Evolutionary conservation across 2,888 invertebrate genomes (phyloP).

Genomic region (Nymphalis c-album): DNA sequence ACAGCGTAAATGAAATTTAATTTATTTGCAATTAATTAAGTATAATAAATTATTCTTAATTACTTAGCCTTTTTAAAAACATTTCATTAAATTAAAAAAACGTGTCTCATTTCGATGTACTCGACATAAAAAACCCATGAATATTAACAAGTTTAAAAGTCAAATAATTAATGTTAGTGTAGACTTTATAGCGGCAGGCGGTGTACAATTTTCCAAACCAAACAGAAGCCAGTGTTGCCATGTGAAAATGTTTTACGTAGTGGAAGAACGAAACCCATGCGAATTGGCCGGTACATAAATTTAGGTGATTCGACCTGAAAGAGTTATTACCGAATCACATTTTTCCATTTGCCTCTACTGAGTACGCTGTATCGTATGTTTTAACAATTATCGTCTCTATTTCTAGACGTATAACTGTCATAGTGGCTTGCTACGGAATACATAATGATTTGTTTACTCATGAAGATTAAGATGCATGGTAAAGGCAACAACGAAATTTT

Average conservation of each 20-base stretch:
- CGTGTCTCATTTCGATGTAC: too few species aligned
- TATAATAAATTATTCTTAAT: background rate
- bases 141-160: background rate
- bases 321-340: conserved; percentile 66
- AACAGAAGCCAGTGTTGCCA: conserved; percentile 40
- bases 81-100: too few species aligned
- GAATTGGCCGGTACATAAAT: conserved; percentile 63
- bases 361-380: conserved; percentile 14
- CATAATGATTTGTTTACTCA: background rate
- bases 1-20: background rate
- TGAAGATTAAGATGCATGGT: background rate
- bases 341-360: conserved; percentile 48
- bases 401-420: background rate
- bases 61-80: too few species aligned
- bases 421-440: background rate
- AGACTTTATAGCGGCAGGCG: background rate
- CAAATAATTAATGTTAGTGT: background rate
- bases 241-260: conserved; percentile 74
- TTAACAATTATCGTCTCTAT: conserved; percentile 15
- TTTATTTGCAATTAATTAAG: background rate
- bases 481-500: background rate
- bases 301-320: conserved; percentile 54
- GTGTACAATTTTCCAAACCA: conserved; percentile 40
- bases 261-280: conserved; percentile 59
- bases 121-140: background rate